Evolutionary conservation across 1,140 invertebrate species (phyloP).

Genomic region (Solenopsis fugax): DNA sequence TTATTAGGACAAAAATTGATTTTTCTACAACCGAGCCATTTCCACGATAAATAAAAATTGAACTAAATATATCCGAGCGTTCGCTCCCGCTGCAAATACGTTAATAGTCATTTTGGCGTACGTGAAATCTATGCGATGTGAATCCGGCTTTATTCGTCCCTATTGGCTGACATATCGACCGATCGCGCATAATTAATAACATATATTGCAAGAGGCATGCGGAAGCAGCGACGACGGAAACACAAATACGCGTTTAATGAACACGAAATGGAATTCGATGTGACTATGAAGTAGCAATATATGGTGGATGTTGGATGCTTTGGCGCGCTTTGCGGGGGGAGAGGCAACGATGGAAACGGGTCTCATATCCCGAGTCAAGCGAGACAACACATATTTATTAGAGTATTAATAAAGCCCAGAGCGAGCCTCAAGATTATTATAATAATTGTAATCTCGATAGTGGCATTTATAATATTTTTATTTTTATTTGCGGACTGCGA

Average conservation of each 20-base stretch:
- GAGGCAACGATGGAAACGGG: background rate
- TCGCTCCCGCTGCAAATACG: constrained; percentile 17
- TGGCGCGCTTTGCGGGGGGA: background rate
- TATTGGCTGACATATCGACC: constrained; percentile 49
- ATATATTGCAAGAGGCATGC: constrained; percentile 40
- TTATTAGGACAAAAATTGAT: background rate
- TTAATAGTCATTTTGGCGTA: constrained; percentile 27
- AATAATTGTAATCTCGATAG: constrained; percentile 2
- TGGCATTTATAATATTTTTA: background rate
- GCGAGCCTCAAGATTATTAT: constrained; percentile 57
- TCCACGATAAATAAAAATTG: background rate
- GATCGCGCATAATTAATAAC: constrained; percentile 70
- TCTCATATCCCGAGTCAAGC: constrained; percentile 44
- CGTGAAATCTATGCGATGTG: constrained; percentile 32
- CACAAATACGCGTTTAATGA: constrained; percentile 72
- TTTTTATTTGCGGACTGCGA: background rate
- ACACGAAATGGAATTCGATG: constrained; percentile 69
- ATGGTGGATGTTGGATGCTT: background rate
- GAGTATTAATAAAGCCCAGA: constrained; percentile 65
- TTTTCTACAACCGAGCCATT: background rate
- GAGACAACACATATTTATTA: constrained; percentile 72
- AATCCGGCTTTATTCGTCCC: constrained; percentile 14
- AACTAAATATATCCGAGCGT: constrained; percentile 1
- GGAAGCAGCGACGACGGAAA: constrained; percentile 25
- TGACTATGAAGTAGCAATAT: constrained; percentile 29